Conservation (phyloP, 1,140 invertebrate genomes). For the Bombyx mandarina region DNA sequence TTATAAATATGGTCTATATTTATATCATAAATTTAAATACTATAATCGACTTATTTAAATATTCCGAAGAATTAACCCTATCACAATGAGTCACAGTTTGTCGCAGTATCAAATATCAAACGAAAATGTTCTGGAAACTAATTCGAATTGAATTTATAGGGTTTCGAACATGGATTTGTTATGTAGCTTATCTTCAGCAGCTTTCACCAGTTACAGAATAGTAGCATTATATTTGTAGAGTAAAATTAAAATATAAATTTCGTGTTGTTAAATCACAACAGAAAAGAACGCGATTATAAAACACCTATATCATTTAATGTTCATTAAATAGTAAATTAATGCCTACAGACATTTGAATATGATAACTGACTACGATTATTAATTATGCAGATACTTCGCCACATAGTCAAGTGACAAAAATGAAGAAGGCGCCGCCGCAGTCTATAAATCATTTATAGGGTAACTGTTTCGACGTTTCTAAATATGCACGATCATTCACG, state of each 20-base stretch:
- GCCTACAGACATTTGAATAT: background rate
- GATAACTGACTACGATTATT: background rate
- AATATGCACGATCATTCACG: conserved; percentile 43
- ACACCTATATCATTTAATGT: background rate
- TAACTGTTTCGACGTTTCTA: conserved; percentile 33
- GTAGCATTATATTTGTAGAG: conserved; percentile 7
- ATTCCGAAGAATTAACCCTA: conserved; percentile 22
- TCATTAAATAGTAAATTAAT: background rate
- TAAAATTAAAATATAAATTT: conserved; percentile 6
- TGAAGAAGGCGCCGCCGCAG: conserved; percentile 33
- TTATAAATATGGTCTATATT: no score
- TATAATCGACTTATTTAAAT: background rate
- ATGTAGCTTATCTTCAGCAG: conserved; percentile 8
- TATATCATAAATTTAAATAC: conserved; percentile 9
- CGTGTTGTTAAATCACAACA: background rate
- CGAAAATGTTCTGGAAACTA: conserved; percentile 28
- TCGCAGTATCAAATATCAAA: conserved; percentile 47
- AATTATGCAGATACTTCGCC: no score
- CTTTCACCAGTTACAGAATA: conserved; percentile 17
- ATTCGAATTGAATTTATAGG: conserved; percentile 39
- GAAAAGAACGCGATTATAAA: background rate
- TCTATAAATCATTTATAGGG: conserved; percentile 56
- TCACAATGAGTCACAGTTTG: conserved; percentile 36
- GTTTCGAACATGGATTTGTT: conserved; percentile 33
- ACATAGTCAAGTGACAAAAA: conserved; percentile 39